phyloP scores from a whole-genome alignment of 2,113 vertebrate genomes.

The Esox niger region DNA sequence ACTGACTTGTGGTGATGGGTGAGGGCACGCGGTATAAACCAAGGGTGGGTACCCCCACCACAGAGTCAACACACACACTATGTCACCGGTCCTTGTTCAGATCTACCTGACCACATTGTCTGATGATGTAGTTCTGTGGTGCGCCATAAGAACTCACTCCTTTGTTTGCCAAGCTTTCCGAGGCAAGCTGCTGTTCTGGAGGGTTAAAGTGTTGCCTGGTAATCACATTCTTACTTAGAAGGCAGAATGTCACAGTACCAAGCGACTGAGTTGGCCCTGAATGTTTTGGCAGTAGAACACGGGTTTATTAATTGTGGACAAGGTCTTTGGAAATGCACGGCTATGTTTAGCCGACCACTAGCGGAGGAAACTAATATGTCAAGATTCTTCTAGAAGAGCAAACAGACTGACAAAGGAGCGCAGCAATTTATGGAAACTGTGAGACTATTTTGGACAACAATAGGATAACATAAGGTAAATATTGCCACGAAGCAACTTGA shows the following conservation, averaged over 20 bases:
- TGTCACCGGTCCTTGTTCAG: slow-evolving; percentile 19
- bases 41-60: slow-evolving; percentile 1
- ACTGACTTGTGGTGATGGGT: neutral
- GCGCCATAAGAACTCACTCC: slow-evolving; percentile 9
- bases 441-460: neutral
- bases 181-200: neutral
- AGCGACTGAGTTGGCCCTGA: neutral
- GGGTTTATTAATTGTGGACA: slow-evolving; percentile 14
- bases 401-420: neutral
- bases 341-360: slow-evolving; percentile 28
- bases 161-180: slow-evolving; percentile 1
- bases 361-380: slow-evolving; percentile 5
- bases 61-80: slow-evolving; percentile 1
- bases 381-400: neutral
- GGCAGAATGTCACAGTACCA: slow-evolving; percentile 4
- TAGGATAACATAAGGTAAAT: slow-evolving; percentile 4
- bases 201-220: slow-evolving; percentile 4
- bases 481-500: neutral
- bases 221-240: slow-evolving; percentile 1
- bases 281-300: slow-evolving; percentile 7
- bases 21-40: neutral
- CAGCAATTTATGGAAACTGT: slow-evolving; percentile 14
- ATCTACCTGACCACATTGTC: slow-evolving; percentile 30
- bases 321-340: slow-evolving; percentile 26
- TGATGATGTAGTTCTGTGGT: slow-evolving; percentile 48